A percentile compares a stretch with the other conserved stretches of the same genome.
These are phyloP conservation scores for Danaus plexippus DNA, from an alignment of 1,140 invertebrate species.

Conservation along the genomic window DNA sequence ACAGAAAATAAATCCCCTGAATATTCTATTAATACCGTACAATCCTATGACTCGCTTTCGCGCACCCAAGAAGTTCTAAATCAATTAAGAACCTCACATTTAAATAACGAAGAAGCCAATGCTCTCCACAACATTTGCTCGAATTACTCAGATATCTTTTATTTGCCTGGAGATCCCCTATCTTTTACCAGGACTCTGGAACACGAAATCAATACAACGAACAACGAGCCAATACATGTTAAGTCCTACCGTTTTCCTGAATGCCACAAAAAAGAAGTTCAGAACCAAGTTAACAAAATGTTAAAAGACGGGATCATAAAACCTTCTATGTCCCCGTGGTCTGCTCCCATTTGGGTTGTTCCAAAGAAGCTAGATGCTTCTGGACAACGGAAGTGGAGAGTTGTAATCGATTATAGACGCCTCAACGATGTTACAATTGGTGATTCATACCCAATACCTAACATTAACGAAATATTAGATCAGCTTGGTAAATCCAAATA, in stretches of 20 bases:
- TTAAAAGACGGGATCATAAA: too few species aligned
- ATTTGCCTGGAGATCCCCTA: constrained; percentile 18
- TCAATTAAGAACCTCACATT: constrained; percentile 18
- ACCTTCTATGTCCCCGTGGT: too few species aligned
- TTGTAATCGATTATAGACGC: constrained; percentile 2
- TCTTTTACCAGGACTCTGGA: too few species aligned
- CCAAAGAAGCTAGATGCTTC: constrained; percentile 4
- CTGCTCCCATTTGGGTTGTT: too few species aligned
- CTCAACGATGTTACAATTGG: too few species aligned
- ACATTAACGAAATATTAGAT: too few species aligned
- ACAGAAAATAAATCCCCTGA: background rate
- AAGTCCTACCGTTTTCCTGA: too few species aligned
- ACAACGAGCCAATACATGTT: constrained; percentile 22
- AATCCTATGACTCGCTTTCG: background rate
- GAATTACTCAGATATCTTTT: constrained; percentile 8
- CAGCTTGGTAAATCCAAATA: constrained; percentile 29
- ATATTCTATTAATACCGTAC: constrained; percentile 6
- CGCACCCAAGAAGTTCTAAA: constrained; percentile 19
- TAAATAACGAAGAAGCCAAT: constrained; percentile 24
- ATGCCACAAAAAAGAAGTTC: too few species aligned
- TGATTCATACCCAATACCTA: too few species aligned
- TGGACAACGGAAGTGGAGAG: constrained; percentile 2
- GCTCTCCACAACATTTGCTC: constrained; percentile 17
- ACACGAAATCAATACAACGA: constrained; percentile 21
- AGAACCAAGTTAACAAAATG: too few species aligned